Base-by-base conservation (phyloP, 2,113 vertebrate genomes). In the Heterotilapia buettikoferi region DNA sequence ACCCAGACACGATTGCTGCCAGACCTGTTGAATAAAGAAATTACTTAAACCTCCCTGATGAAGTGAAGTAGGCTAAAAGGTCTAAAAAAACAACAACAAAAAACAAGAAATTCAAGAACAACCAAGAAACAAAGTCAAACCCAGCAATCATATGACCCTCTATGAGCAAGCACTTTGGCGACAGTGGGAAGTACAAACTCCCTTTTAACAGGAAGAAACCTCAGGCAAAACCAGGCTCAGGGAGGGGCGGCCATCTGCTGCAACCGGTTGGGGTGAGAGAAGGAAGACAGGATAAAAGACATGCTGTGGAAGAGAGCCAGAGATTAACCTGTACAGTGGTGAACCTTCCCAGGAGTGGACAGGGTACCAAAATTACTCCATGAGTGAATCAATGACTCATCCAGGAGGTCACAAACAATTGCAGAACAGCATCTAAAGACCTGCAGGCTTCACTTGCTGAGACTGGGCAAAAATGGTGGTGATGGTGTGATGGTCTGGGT, bases 61-160 rank as follows among this genome's bases (percentile, higher is more conserved):
- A 63, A 19, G 59, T 63, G 29, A 63, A 33, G 29, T 1, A 63
- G 29, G 16, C 9, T 19, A 11, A 33, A 63, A 63, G 59, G 9
- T 33, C 9, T 10, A 18, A 31, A 61, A 31, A 26, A 59, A 4
- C 0, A 0, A 1, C 4, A 45, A 47, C n/a, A n/a, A 54, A 2
- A 21, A 21, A 2, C 21, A 56, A 18, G 26, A 61, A 61, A 61
- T 31, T 61, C 26, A 31, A 31, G 57, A 61, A 66, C 5, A 33
- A 36, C 9, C 36, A 19, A 66, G 31, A 66, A 66, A 63, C 29
- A 63, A 63, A 36, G 59, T 63, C 29, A 57, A 57, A 57, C 54
- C 24, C 54, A 26, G 12, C 1, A 57, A 57, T 57, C 13, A 26
- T 57, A 57, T 57, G 7, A 57, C 56, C 56, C 56, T 8, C 56